phyloP scores from a whole-genome alignment of 2,797 vertebrate species.

The Myoxocephalus aenaeus region DNA sequence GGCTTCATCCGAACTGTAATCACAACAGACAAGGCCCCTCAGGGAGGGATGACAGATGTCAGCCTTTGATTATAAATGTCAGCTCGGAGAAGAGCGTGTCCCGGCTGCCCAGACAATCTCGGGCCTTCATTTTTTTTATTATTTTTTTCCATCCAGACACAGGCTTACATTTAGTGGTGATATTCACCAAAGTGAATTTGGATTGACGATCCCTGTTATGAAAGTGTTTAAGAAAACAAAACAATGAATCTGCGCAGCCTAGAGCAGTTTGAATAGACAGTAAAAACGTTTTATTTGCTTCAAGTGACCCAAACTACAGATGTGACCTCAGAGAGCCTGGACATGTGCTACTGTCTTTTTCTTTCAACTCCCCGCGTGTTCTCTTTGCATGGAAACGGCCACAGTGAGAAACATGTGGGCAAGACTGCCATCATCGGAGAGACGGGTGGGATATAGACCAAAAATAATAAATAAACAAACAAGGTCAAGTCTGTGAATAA shows the following conservation, averaged over 20 bases:
- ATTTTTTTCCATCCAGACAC: conserved; percentile 47
- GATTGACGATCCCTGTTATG: conserved; percentile 64
- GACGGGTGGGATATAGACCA: conserved; percentile 14
- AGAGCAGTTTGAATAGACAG: too few relatives aligned
- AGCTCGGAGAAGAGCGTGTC: conserved; percentile 61
- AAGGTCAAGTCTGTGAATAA: conserved; percentile 43
- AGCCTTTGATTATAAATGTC: conserved; percentile 83
- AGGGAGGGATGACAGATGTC: conserved; percentile 82
- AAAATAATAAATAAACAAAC: background rate
- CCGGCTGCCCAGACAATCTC: conserved; percentile 49
- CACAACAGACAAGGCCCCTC: conserved; percentile 79
- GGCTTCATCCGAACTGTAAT: conserved; percentile 71
- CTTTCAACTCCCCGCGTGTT: background rate
- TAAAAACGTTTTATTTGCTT: too few relatives aligned
- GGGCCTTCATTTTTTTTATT: conserved; percentile 57
- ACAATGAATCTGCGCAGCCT: too few relatives aligned
- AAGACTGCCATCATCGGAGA: background rate
- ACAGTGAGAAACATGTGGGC: background rate
- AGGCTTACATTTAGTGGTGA: conserved; percentile 69
- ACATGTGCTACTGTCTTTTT: too few relatives aligned
- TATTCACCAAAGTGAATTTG: conserved; percentile 63
- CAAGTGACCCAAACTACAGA: too few relatives aligned
- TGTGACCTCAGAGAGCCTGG: too few relatives aligned
- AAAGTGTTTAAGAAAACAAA: conserved; percentile 38
- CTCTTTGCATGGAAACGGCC: conserved; percentile 24